Conservation (phyloP, 2,113 vertebrate genomes). For the Aegotheles bennettii region DNA sequence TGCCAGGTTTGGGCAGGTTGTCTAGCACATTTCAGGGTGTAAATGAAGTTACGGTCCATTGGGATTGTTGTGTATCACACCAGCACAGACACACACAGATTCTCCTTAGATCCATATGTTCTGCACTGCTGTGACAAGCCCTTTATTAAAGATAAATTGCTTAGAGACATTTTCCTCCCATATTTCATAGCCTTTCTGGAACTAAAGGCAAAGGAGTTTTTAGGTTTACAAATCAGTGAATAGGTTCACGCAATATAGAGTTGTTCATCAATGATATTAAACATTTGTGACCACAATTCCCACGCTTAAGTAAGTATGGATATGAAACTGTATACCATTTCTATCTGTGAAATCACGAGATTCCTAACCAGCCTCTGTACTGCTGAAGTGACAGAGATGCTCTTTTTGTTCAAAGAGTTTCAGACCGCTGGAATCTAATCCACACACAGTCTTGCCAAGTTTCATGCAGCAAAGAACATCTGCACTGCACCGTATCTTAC, state of each 20-base stretch:
- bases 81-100: neutral
- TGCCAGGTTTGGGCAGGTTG: neutral
- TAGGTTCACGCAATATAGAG: neutral
- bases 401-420: neutral
- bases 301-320: neutral
- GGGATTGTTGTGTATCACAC: neutral
- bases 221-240: neutral
- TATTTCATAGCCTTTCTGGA: neutral
- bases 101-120: neutral
- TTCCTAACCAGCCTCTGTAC: neutral
- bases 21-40: slow-evolving; percentile 4
- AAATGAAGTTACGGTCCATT: neutral
- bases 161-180: neutral
- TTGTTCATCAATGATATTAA: neutral
- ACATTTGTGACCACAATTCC: neutral
- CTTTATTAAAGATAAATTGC: neutral
- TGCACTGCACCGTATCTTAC: neutral
- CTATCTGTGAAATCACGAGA: neutral
- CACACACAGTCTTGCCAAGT: neutral
- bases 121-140: neutral
- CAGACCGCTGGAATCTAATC: neutral
- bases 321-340: neutral
- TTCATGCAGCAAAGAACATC: neutral
- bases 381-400: neutral
- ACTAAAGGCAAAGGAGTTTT: neutral